Percentiles rank a stretch among this genome's conserved stretches.
Evolutionary conservation across 1,140 invertebrate species (phyloP).

Genomic region (Lordiphosa clarofinis): DNA sequence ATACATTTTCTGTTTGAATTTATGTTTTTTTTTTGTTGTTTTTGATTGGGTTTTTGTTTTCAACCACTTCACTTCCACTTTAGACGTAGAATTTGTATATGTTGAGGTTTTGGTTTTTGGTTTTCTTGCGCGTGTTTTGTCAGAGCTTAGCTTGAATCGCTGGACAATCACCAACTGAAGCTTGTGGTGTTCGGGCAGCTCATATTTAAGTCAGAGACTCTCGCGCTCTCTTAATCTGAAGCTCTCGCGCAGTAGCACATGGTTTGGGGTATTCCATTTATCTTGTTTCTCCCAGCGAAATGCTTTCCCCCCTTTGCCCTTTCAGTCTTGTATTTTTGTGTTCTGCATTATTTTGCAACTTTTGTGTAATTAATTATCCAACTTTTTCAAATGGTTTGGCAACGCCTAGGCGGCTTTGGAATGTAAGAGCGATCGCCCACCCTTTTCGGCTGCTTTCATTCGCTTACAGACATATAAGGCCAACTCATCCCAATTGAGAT

Average conservation of each 20-base stretch:
- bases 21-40: conserved; percentile 6
- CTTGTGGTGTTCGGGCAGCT: conserved; percentile 34
- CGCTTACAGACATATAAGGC: conserved; percentile 7
- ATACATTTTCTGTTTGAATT: conserved; percentile 53
- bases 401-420: conserved; percentile 19
- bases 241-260: conserved; percentile 42
- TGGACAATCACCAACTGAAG: conserved; percentile 58
- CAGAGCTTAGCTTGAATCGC: conserved; percentile 49
- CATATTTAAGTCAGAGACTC: conserved; percentile 51
- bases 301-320: conserved; percentile 40
- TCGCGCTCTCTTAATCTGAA: conserved; percentile 1
- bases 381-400: conserved; percentile 29
- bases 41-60: conserved; percentile 16
- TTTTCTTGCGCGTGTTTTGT: neutral
- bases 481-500: conserved; percentile 5
- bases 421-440: conserved; percentile 21
- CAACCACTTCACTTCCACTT: conserved; percentile 20
- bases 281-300: conserved; percentile 50
- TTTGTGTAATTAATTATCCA: conserved; percentile 51
- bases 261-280: conserved; percentile 71
- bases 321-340: conserved; percentile 35
- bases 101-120: conserved; percentile 3
- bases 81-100: neutral
- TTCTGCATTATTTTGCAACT: conserved; percentile 67
- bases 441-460: conserved; percentile 13